Base-by-base conservation (phyloP, 2,113 vertebrate species). In the Chaenocephalus aceratus region DNA sequence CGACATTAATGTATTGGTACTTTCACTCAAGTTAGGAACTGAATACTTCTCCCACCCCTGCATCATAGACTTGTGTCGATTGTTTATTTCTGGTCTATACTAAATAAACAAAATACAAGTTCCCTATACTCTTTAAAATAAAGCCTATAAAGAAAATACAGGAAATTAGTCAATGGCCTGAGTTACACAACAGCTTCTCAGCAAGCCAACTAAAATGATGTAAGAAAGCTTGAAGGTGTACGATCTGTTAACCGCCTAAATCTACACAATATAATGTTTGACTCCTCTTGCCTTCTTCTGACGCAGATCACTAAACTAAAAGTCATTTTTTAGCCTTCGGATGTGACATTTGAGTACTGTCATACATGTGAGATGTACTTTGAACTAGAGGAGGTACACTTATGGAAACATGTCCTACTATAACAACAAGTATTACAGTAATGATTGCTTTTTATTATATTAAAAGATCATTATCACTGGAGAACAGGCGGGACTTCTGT, bases 361-460 rank as follows among this genome's bases (percentile, higher is more conserved):
- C n/a, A 64, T 6, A 41, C 60, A 52, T 0, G 12, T 13, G 11
- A 0, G 0, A 41, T 10, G 7, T 53, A 1, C 44, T 54, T 16
- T 53, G 21, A 64, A 48, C 46, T 12, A 18, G 3, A 80, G 18
- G 0, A 41, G 23, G 5, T 5, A 0, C 14, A 1, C 7, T 18
- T 34, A 15, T 4, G 26, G 56, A 56, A 21, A 49, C 23, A 46
- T 11, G 15, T 18, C 26, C 26, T 51, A 13, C 11, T 51, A 53
- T 51, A 9, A 0, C 23, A 54, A 0, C 3, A 30, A 4, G 30
- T 4, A 30, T 30, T 30, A 30, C 30, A 30, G 30, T 2, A 64
- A 30, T 18, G 15, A 12, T 2, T 2, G 5, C 0, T 41, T 62
- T 83, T 59, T 73, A 59, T 69, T 26, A 15, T 16, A 16, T 34